phyloP scores from a whole-genome alignment of 2,113 vertebrate species.

The Tachysurus vachellii region DNA sequence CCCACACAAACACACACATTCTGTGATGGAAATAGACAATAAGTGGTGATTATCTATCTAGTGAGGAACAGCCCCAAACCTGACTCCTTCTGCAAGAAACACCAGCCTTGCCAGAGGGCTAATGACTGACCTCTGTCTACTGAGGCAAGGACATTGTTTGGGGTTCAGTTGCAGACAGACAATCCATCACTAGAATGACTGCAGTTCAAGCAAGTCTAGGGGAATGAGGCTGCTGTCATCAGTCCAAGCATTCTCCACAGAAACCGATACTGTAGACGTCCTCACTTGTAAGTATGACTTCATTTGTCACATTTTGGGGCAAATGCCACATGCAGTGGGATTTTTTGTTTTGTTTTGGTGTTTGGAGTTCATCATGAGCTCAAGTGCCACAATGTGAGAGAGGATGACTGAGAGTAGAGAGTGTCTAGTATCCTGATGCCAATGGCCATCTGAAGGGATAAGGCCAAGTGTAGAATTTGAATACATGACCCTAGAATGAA shows the following conservation, averaged over 20 bases:
- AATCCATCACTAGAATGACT: slow-evolving; percentile 6
- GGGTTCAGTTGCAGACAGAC: background rate
- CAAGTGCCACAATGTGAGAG: background rate
- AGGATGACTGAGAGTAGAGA: background rate
- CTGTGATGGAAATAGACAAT: background rate
- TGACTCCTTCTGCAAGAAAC: background rate
- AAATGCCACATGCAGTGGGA: background rate
- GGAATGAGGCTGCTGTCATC: slow-evolving; percentile 11
- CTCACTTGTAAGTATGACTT: background rate
- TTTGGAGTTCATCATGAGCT: background rate
- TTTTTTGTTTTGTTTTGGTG: background rate
- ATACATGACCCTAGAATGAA: background rate
- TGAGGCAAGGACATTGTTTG: background rate
- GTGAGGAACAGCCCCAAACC: background rate
- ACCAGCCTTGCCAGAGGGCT: background rate
- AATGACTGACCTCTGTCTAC: slow-evolving; percentile 2
- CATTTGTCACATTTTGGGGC: background rate
- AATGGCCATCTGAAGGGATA: background rate
- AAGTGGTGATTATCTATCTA: background rate
- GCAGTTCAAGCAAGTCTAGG: background rate
- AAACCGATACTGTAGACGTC: background rate
- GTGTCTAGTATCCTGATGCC: background rate
- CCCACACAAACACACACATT: background rate
- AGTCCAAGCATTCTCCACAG: background rate
- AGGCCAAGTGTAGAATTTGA: background rate